Conservation (phyloP, 2,888 invertebrate species). For the Eilema sororculum region DNA sequence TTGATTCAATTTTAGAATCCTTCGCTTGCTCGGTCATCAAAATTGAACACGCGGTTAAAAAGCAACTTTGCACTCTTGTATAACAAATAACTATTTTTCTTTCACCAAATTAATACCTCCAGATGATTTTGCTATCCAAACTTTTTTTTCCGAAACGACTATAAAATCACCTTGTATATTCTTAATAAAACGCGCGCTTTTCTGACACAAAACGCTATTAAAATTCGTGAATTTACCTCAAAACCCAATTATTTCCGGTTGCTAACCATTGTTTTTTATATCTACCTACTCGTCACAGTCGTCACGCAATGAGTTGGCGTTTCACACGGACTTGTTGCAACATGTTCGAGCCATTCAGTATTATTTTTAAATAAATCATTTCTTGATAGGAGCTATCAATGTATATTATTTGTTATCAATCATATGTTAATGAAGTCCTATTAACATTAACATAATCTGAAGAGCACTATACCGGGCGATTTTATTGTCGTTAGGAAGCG, state of each 20-base stretch:
- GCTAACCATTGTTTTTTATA: slow-evolving; percentile 19
- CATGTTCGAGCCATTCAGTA: slow-evolving; percentile 35
- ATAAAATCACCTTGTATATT: no score
- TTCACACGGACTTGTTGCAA: slow-evolving; percentile 35
- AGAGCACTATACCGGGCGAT: neutral
- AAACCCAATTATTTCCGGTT: slow-evolving; percentile 22
- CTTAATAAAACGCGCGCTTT: neutral
- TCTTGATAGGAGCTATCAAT: neutral
- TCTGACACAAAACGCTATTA: neutral
- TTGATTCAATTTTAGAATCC: no score
- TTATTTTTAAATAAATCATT: slow-evolving; percentile 15
- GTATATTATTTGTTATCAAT: slow-evolving; percentile 13
- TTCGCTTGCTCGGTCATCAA: no score
- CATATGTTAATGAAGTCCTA: slow-evolving; percentile 1
- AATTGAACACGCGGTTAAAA: no score
- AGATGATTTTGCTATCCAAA: no score
- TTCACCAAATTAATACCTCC: no score
- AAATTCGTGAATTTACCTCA: slow-evolving; percentile 12
- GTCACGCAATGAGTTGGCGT: slow-evolving; percentile 29
- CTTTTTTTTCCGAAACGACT: no score
- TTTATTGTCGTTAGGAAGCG: no score
- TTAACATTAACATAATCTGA: slow-evolving; percentile 14
- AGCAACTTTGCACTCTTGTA: no score
- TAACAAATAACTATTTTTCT: no score
- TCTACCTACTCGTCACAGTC: neutral